Percentiles rank a stretch among this genome's conserved stretches.
These are phyloP conservation scores for Clupea harengus DNA, from an alignment of 2,113 vertebrate species.

Conservation along the genomic window DNA sequence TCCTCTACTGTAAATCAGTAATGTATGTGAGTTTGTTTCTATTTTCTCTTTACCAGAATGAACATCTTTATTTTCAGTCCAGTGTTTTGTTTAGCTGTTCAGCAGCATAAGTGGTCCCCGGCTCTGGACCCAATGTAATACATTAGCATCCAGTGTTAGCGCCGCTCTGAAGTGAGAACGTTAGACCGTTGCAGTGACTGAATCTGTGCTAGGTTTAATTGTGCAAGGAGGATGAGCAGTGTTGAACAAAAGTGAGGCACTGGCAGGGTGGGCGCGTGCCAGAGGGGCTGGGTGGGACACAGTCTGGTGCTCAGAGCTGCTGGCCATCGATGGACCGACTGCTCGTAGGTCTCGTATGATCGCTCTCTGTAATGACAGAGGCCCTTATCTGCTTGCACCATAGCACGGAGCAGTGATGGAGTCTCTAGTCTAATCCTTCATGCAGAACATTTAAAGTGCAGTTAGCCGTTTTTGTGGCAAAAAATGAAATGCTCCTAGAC, in stretches of 20 bases:
- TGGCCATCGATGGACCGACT: constrained; percentile 40
- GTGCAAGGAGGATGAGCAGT: constrained; percentile 32
- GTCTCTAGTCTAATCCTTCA: constrained; percentile 46
- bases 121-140: constrained; percentile 28
- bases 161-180: constrained; percentile 28
- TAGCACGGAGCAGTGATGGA: constrained; percentile 29
- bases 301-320: background rate
- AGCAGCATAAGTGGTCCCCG: background rate
- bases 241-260: constrained; percentile 2
- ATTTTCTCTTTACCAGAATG: background rate
- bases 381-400: constrained; percentile 6
- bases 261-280: background rate
- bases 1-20: too few species aligned
- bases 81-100: background rate
- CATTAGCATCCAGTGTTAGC: constrained; percentile 25
- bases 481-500: too few species aligned
- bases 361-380: constrained; percentile 43
- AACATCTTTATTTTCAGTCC: background rate
- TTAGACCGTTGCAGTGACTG: background rate
- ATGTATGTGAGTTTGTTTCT: background rate
- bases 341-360: constrained; percentile 42
- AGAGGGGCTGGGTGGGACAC: background rate
- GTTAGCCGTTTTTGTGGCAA: too few species aligned
- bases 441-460: constrained; percentile 46
- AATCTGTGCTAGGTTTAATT: constrained; percentile 39